A percentile compares a stretch with the other conserved stretches of the same genome.
Evolutionary conservation across 1,140 invertebrate genomes (phyloP).

Genomic region (Musca domestica): DNA sequence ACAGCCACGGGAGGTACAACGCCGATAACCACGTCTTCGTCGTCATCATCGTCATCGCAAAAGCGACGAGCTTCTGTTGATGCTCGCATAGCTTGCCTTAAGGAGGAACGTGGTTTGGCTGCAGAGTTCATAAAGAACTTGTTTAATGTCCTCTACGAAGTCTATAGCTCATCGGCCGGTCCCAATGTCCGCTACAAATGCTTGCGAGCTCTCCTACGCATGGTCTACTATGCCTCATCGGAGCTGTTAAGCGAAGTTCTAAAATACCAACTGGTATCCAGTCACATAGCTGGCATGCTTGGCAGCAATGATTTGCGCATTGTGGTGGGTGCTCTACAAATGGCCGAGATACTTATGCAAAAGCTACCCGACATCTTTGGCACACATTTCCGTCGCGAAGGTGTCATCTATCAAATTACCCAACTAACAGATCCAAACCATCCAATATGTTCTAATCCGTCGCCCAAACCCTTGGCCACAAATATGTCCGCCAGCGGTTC

Average conservation of each 20-base stretch:
- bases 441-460: slow-evolving; percentile 53
- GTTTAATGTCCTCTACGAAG: slow-evolving; percentile 91
- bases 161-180: slow-evolving; percentile 95
- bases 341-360: slow-evolving; percentile 95
- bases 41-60: slow-evolving; percentile 25
- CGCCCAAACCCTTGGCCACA: slow-evolving; percentile 41
- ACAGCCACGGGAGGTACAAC: slow-evolving; percentile 29
- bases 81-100: slow-evolving; percentile 66
- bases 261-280: slow-evolving; percentile 91
- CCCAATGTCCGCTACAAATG: slow-evolving; percentile 97
- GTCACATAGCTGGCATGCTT: slow-evolving; percentile 97
- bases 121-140: slow-evolving; percentile 82
- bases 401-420: slow-evolving; percentile 88
- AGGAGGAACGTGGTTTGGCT: slow-evolving; percentile 67
- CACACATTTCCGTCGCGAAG: slow-evolving; percentile 92
- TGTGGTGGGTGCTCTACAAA: slow-evolving; percentile 94
- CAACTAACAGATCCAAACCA: slow-evolving; percentile 64
- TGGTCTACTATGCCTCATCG: slow-evolving; percentile 91
- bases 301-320: slow-evolving; percentile 93
- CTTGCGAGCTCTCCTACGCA: slow-evolving; percentile 88
- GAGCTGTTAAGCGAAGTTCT: slow-evolving; percentile 83
- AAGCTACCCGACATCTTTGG: slow-evolving; percentile 92
- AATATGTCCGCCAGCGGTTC: slow-evolving; percentile 41
- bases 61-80: slow-evolving; percentile 55
- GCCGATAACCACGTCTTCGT: slow-evolving; percentile 29